Evolutionary conservation across 1,140 invertebrate species (phyloP).

Genomic region (Tribolium castaneum): DNA sequence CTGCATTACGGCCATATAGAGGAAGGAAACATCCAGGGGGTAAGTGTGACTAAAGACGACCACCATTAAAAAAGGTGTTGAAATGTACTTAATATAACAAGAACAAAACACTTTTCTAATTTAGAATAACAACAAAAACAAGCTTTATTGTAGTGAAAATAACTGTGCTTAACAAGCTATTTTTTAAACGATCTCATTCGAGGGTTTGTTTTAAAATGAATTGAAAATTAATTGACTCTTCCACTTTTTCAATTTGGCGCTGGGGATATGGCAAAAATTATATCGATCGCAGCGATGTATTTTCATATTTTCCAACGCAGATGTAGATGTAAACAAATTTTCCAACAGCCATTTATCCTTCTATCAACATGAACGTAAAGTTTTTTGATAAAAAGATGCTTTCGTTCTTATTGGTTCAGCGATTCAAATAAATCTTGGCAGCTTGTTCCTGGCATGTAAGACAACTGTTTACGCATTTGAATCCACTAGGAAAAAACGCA

Average conservation of each 20-base stretch:
- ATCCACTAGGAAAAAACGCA: not conserved
- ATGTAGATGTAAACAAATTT: constrained; percentile 29
- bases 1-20: too few relatives aligned
- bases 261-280: not conserved
- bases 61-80: too few relatives aligned
- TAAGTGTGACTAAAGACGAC: not conserved
- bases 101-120: too few relatives aligned
- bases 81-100: too few relatives aligned
- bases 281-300: not conserved
- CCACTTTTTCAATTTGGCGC: not conserved
- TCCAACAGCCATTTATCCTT: constrained; percentile 26
- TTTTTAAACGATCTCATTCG: too few relatives aligned
- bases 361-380: constrained; percentile 27
- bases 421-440: constrained; percentile 9
- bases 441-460: not conserved
- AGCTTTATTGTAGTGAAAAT: too few relatives aligned
- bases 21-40: not conserved
- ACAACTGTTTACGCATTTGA: constrained; percentile 23
- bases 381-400: constrained; percentile 31
- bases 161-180: too few relatives aligned
- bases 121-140: too few relatives aligned
- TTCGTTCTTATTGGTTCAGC: constrained; percentile 10
- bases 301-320: constrained; percentile 8
- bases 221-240: too few relatives aligned
- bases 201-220: too few relatives aligned